Evolutionary conservation across 2,797 vertebrate species (phyloP).

Genomic region (Alfaro cultratus): DNA sequence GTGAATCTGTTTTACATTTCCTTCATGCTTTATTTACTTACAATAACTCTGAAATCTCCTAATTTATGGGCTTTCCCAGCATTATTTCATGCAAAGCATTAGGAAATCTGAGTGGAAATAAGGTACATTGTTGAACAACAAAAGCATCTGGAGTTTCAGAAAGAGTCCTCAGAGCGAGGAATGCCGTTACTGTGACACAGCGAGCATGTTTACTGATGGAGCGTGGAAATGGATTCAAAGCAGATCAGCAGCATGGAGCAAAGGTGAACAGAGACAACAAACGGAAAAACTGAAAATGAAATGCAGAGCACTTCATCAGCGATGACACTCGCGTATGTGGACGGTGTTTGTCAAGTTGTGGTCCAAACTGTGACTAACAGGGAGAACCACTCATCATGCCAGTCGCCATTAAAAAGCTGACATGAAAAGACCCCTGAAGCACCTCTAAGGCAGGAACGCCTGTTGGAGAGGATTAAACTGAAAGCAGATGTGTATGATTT

Average conservation of each 20-base stretch:
- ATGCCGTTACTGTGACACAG: conserved; percentile 71
- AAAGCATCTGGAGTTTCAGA: conserved; percentile 46
- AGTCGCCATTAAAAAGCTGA: conserved; percentile 49
- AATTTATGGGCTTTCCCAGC: background rate
- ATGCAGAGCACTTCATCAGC: conserved; percentile 66
- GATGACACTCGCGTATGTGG: conserved; percentile 50
- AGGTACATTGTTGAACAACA: conserved; percentile 12
- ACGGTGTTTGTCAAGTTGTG: conserved; percentile 52
- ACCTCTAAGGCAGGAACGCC: conserved; percentile 64
- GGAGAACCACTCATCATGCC: conserved; percentile 68
- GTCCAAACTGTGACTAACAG: conserved; percentile 63
- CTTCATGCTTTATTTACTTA: conserved; percentile 1
- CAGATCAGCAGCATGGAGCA: conserved; percentile 59
- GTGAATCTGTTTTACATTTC: background rate
- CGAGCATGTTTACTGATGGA: conserved; percentile 72
- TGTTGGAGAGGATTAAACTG: conserved; percentile 64
- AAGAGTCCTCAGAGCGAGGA: conserved; percentile 68
- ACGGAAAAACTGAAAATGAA: conserved; percentile 22
- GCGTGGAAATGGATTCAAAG: conserved; percentile 76
- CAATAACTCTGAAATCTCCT: background rate
- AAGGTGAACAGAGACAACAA: conserved; percentile 30
- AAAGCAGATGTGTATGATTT: conserved; percentile 67
- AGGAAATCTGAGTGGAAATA: conserved; percentile 31
- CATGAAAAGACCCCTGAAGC: conserved; percentile 60
- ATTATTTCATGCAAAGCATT: conserved; percentile 5